A percentile compares a stretch with the other conserved stretches of the same genome.
phyloP scores from a whole-genome alignment of 2,797 vertebrate genomes.

The Clarias pachynema region DNA sequence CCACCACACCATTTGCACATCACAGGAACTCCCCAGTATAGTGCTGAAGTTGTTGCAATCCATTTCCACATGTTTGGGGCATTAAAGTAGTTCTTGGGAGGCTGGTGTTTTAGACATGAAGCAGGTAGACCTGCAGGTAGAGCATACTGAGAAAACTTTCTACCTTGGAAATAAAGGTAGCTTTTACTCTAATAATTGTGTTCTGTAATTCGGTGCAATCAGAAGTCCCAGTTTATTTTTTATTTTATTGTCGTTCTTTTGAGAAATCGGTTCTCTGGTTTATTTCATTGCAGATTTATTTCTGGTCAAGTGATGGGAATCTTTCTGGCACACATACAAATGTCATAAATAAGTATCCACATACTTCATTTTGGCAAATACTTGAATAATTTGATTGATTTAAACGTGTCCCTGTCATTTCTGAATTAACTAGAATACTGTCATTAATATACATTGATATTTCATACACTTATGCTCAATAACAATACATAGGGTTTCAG shows the following conservation, averaged over 20 bases:
- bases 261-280: not conserved
- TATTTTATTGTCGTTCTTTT: no score
- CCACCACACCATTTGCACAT: no score
- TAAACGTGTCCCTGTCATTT: not conserved
- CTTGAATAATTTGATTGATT: not conserved
- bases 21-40: no score
- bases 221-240: not conserved
- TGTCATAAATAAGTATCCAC: not conserved
- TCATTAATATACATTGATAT: not conserved
- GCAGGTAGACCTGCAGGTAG: no score
- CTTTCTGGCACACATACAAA: not conserved
- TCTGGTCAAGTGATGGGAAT: not conserved
- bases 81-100: no score
- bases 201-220: no score
- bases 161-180: no score
- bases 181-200: no score
- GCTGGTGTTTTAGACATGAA: no score
- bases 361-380: not conserved
- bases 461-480: not conserved
- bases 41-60: no score
- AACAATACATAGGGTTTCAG: not conserved
- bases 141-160: no score
- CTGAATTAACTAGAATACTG: not conserved
- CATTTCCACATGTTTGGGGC: no score
- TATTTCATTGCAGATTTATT: not conserved